These are phyloP conservation scores for Astreopora myriophthalma DNA, from an alignment of 64 coral and sea anemone genomes.

Conservation along the genomic window DNA sequence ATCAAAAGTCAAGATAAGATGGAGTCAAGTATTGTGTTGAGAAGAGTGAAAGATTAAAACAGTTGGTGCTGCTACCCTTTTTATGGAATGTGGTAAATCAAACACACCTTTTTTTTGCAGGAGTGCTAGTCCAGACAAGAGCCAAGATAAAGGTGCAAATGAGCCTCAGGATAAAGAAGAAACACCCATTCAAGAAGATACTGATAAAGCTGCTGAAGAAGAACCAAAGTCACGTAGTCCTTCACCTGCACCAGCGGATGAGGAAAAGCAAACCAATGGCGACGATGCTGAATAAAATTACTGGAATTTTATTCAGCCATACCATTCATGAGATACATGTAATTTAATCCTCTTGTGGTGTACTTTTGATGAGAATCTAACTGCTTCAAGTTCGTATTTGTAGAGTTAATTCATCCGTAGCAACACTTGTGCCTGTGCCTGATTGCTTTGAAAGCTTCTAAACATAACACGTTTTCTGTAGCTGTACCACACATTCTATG, in stretches of 20 bases:
- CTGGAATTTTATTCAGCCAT: not conserved
- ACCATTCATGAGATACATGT: too few relatives aligned
- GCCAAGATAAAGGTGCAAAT: not conserved
- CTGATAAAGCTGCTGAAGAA: not conserved
- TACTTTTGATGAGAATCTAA: not conserved
- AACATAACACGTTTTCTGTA: too few relatives aligned
- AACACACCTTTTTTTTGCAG: not conserved
- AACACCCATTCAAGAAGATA: not conserved
- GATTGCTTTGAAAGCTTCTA: too few relatives aligned
- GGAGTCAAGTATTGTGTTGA: too few relatives aligned
- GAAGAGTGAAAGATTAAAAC: too few relatives aligned
- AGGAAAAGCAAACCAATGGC: not conserved
- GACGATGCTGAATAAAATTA: conserved; percentile 1
- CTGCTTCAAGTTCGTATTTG: not conserved
- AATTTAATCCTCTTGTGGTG: not conserved
- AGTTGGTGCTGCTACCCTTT: too few relatives aligned
- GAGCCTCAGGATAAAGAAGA: not conserved
- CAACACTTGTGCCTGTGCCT: not conserved
- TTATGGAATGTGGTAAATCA: too few relatives aligned
- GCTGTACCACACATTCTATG: too few relatives aligned
- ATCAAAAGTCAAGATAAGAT: too few relatives aligned
- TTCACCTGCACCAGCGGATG: not conserved
- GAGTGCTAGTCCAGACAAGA: conserved; percentile 22
- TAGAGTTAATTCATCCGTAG: not conserved
- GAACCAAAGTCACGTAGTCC: conserved; percentile 21